Conservation (phyloP, 2,797 vertebrate species). For the Silurus aristotelis region DNA sequence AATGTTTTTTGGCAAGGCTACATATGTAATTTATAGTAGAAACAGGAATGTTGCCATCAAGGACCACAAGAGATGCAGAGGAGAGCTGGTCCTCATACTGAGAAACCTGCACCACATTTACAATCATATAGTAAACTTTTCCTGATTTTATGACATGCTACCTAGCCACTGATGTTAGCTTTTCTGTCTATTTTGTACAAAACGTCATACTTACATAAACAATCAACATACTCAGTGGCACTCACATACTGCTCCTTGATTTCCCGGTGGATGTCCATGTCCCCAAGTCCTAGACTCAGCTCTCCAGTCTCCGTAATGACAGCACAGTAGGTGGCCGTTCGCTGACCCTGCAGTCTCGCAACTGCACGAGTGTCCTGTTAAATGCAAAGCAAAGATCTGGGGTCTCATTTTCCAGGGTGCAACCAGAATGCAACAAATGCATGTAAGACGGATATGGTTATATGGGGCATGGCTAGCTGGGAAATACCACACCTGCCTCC, state of each 20-base stretch:
- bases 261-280: slow-evolving; percentile 88
- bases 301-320: slow-evolving; percentile 81
- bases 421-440: too few relatives aligned
- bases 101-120: slow-evolving; percentile 75
- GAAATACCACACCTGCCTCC: too few relatives aligned
- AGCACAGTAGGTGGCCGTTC: slow-evolving; percentile 87
- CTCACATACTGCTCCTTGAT: slow-evolving; percentile 85
- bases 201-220: neutral
- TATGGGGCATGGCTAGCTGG: too few relatives aligned
- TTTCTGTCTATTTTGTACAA: neutral
- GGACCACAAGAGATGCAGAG: slow-evolving; percentile 78
- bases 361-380: slow-evolving; percentile 79
- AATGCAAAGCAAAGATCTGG: neutral
- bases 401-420: too few relatives aligned
- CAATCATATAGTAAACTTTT: neutral
- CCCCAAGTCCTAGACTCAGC: slow-evolving; percentile 82
- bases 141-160: neutral
- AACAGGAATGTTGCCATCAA: slow-evolving; percentile 87
- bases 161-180: neutral
- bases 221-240: slow-evolving; percentile 20
- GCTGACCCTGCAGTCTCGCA: slow-evolving; percentile 72
- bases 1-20: slow-evolving; percentile 73
- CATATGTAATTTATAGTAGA: slow-evolving; percentile 86
- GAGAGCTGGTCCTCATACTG: slow-evolving; percentile 80
- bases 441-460: too few relatives aligned